phyloP scores from a whole-genome alignment of 2,888 invertebrate species.

The Camponotus fellah region DNA sequence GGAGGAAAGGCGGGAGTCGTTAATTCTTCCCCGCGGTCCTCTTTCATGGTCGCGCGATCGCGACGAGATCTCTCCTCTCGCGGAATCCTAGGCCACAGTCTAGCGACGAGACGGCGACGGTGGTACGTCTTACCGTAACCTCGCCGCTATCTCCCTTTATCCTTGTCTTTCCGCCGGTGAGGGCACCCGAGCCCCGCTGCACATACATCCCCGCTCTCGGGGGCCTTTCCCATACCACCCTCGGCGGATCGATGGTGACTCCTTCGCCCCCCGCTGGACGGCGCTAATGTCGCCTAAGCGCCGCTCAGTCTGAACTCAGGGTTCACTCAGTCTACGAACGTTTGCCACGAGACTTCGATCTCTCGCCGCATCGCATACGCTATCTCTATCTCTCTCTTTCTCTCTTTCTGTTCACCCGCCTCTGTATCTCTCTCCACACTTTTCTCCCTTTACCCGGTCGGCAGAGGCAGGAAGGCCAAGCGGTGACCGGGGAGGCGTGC shows the following conservation, averaged over 20 bases:
- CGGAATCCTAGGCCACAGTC: constrained; percentile 19
- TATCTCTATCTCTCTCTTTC: constrained; percentile 49
- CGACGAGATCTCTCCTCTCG: constrained; percentile 24
- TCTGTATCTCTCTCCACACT: constrained; percentile 45
- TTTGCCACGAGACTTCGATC: constrained; percentile 84
- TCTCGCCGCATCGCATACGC: constrained; percentile 58
- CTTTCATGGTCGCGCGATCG: constrained; percentile 58
- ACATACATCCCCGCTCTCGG: constrained; percentile 1
- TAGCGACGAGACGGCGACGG: constrained; percentile 23
- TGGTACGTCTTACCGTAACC: constrained; percentile 49
- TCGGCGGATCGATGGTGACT: constrained; percentile 70
- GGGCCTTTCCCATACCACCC: constrained; percentile 71
- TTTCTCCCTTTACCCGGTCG: constrained; percentile 48
- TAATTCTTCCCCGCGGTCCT: constrained; percentile 74
- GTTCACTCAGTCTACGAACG: constrained; percentile 85
- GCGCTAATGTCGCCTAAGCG: constrained; percentile 81
- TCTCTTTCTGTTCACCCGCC: constrained; percentile 57
- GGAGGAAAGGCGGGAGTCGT: too few species aligned
- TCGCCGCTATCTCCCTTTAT: constrained; percentile 43
- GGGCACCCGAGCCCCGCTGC: constrained; percentile 49
- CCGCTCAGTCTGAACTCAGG: constrained; percentile 84
- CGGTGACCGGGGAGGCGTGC: constrained; percentile 68
- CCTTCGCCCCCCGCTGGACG: constrained; percentile 76
- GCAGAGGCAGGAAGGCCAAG: constrained; percentile 51
- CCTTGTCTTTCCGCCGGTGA: constrained; percentile 50